A percentile compares a stretch with the other conserved stretches of the same genome.
phyloP scores from a whole-genome alignment of 2,797 vertebrate species.

The Pseudocheirus occidentalis region DNA sequence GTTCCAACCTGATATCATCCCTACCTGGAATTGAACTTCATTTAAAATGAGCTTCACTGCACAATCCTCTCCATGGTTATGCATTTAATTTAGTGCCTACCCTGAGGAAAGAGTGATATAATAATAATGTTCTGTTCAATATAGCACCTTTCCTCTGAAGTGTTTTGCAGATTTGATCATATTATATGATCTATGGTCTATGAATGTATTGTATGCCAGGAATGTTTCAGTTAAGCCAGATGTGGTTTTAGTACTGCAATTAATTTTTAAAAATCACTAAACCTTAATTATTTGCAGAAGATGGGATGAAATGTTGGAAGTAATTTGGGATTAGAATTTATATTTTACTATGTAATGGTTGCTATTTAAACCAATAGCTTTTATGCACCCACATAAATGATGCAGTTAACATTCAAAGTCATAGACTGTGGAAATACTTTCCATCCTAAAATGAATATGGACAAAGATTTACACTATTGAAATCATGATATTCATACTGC shows the following conservation, averaged over 20 bases:
- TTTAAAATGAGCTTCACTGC: neutral
- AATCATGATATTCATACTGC: conserved; percentile 65
- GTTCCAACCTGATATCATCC: neutral
- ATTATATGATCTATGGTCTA: conserved; percentile 73
- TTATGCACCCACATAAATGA: conserved; percentile 63
- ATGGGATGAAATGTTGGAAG: conserved; percentile 65
- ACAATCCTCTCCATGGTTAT: neutral
- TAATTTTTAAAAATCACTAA: conserved; percentile 78
- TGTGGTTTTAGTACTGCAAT: conserved; percentile 66
- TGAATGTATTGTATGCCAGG: neutral
- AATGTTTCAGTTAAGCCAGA: conserved; percentile 70
- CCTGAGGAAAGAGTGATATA: conserved; percentile 41
- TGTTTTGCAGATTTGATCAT: conserved; percentile 74
- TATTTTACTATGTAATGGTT: conserved; percentile 64
- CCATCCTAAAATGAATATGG: conserved; percentile 46
- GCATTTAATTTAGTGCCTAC: neutral
- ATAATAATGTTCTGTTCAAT: conserved; percentile 47
- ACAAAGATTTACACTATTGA: conserved; percentile 71
- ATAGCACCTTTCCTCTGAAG: conserved; percentile 60
- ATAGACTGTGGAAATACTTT: conserved; percentile 64
- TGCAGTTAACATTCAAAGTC: conserved; percentile 57
- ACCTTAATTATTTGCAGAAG: conserved; percentile 78
- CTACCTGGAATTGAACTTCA: neutral
- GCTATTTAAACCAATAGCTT: conserved; percentile 56
- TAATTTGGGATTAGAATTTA: conserved; percentile 65